A percentile compares a stretch with the other conserved stretches of the same genome.
phyloP scores from a whole-genome alignment of 2,113 vertebrate genomes.

The Mionectes macconnelli region DNA sequence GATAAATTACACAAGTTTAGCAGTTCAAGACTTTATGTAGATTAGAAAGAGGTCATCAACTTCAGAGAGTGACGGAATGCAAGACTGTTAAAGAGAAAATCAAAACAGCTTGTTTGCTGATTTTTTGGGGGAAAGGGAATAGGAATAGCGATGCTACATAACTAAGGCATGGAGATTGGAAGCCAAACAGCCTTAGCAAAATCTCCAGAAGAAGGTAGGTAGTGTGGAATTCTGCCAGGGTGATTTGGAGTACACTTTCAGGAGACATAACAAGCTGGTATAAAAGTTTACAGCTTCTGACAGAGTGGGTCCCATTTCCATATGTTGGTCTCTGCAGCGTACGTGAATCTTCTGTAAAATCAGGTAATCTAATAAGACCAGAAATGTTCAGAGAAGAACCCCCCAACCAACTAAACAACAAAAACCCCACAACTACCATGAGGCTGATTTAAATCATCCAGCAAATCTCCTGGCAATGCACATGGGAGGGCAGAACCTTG shows the following conservation, averaged over 20 bases:
- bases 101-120: neutral
- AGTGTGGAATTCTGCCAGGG: neutral
- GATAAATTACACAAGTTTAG: neutral
- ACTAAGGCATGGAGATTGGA: neutral
- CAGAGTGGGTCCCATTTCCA: neutral
- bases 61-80: neutral
- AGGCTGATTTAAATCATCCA: neutral
- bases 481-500: neutral
- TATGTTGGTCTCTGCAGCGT: neutral
- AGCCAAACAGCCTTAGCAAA: neutral
- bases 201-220: neutral
- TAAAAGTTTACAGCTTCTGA: neutral
- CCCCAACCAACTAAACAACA: neutral
- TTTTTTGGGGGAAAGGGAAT: rapidly evolving
- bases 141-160: neutral
- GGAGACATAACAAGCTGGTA: neutral
- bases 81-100: neutral
- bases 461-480: neutral
- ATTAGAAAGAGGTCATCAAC: neutral
- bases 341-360: neutral
- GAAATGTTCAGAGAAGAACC: neutral
- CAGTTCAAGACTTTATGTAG: neutral
- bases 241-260: neutral
- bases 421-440: neutral
- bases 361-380: neutral